Conservation (phyloP, 2,888 invertebrate genomes). For the Trisateles emortualis region DNA sequence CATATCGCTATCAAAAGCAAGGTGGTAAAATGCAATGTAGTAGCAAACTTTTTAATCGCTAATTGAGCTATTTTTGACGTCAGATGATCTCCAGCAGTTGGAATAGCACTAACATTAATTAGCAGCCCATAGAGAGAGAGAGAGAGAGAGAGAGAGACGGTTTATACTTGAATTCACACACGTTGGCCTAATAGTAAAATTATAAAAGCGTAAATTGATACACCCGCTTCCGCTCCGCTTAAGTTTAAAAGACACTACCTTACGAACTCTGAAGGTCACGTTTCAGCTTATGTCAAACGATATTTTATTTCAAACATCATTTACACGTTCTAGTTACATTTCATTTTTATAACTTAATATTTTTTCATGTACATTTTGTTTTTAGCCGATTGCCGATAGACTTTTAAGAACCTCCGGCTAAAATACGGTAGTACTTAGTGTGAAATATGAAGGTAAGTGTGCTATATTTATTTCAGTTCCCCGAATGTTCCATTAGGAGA, state of each 20-base stretch:
- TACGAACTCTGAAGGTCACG: slow-evolving; percentile 50
- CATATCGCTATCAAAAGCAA: no score
- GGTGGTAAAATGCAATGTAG: no score
- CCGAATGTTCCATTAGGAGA: not conserved
- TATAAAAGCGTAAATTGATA: no score
- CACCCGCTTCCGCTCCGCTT: slow-evolving; percentile 2
- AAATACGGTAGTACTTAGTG: not conserved
- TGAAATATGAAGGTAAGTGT: not conserved
- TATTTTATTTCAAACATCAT: slow-evolving; percentile 65
- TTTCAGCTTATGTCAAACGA: slow-evolving; percentile 53
- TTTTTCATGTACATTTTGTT: slow-evolving; percentile 34
- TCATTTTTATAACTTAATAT: slow-evolving; percentile 58
- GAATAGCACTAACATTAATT: no score
- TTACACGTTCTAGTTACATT: slow-evolving; percentile 61
- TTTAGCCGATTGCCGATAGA: slow-evolving; percentile 4
- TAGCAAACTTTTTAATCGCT: no score
- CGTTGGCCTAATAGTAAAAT: no score
- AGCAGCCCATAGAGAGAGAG: no score
- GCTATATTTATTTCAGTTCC: not conserved
- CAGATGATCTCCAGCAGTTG: no score
- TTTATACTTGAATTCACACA: no score
- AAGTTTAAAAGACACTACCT: slow-evolving; percentile 14
- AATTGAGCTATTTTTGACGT: no score
- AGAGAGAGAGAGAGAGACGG: no score
- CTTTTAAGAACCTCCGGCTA: not conserved